These are phyloP conservation scores for Lepilemur ruficaudatus DNA, from an alignment of 2,797 vertebrate genomes.

Conservation along the genomic window DNA sequence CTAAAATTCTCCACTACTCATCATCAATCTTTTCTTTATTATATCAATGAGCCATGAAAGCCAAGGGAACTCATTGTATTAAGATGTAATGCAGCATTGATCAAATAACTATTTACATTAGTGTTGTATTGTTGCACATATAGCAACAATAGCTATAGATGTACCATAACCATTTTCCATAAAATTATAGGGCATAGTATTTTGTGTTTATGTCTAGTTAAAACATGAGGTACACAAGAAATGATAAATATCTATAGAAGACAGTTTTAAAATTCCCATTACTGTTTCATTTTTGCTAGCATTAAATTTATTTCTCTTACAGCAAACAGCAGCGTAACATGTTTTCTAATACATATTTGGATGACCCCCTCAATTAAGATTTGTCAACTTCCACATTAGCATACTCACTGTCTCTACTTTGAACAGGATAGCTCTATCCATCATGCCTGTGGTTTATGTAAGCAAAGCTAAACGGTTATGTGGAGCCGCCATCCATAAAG, in stretches of 20 bases:
- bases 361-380: constrained; percentile 36
- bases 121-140: background rate
- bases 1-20: background rate
- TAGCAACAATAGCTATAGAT: background rate
- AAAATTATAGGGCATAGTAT: background rate
- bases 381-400: background rate
- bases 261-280: constrained; percentile 15
- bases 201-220: constrained; percentile 32
- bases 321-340: constrained; percentile 36
- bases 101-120: constrained; percentile 10
- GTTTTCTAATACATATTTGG: background rate
- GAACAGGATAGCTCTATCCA: background rate
- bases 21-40: background rate
- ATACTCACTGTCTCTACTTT: background rate
- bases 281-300: constrained; percentile 21
- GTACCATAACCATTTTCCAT: background rate
- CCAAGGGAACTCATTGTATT: background rate
- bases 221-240: background rate
- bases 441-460: constrained; percentile 38
- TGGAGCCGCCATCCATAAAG: background rate
- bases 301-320: constrained; percentile 22
- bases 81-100: background rate
- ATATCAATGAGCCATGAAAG: background rate
- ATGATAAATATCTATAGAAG: constrained; percentile 1
- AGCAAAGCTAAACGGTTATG: constrained; percentile 37